phyloP scores from a whole-genome alignment of 2,113 vertebrate genomes.

The Herpailurus yagouaroundi region DNA sequence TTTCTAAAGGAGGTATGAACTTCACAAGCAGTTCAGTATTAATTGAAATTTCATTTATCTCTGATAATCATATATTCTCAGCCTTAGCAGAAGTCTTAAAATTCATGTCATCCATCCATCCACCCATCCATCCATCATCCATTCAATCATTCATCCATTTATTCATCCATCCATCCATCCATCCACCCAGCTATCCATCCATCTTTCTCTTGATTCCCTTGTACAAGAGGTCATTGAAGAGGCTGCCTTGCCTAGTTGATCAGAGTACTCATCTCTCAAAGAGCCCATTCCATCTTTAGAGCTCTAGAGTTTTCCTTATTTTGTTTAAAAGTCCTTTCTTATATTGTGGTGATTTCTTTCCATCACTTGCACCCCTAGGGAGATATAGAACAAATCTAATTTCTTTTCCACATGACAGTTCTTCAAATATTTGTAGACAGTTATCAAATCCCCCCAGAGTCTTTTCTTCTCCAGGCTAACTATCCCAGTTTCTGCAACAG shows the following conservation, averaged over 20 bases:
- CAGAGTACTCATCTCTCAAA: accelerated
- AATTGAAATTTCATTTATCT: constrained; percentile 48
- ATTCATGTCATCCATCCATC: not conserved
- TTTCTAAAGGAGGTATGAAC: not conserved
- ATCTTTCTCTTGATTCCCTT: not conserved
- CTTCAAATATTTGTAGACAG: constrained; percentile 70
- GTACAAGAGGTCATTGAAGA: not conserved
- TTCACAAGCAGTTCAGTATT: not conserved
- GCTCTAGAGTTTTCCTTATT: not conserved
- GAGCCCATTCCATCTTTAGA: not conserved
- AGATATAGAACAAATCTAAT: constrained; percentile 61
- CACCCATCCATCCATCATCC: not conserved
- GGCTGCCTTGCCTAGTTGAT: accelerated
- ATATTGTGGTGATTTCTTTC: not conserved
- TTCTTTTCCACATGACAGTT: constrained; percentile 66
- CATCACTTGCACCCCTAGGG: not conserved
- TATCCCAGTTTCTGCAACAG: not conserved
- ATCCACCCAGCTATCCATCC: not conserved
- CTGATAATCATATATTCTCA: not conserved
- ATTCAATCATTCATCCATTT: no score
- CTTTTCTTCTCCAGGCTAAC: constrained; percentile 32
- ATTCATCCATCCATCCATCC: not conserved
- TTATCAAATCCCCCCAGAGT: constrained; percentile 33
- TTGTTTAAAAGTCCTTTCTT: constrained; percentile 43
- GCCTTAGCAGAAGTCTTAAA: not conserved